A percentile compares a stretch with the other conserved stretches of the same genome.
Conservation (phyloP, 2,797 vertebrate genomes). For the Borostomias antarcticus region DNA sequence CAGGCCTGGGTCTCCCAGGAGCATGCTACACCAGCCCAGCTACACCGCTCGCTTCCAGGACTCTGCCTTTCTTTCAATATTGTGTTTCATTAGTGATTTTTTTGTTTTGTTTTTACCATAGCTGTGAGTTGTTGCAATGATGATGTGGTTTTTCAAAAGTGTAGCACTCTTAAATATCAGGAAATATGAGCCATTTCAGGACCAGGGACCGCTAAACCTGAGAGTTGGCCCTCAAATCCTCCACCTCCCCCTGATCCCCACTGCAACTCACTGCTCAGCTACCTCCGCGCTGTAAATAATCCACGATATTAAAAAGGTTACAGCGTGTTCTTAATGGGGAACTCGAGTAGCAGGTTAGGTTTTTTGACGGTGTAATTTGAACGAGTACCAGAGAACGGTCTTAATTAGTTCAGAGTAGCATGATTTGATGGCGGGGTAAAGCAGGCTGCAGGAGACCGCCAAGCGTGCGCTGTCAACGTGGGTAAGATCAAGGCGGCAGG, state of each 20-base stretch:
- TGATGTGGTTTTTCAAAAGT: no score
- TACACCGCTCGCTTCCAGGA: background rate
- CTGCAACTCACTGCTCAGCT: background rate
- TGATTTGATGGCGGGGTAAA: no score
- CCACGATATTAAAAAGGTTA: background rate
- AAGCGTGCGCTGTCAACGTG: background rate
- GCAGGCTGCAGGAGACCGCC: background rate
- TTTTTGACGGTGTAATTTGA: background rate
- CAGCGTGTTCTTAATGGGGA: background rate
- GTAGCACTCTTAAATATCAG: no score
- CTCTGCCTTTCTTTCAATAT: background rate
- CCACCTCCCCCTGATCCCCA: background rate
- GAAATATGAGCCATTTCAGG: no score
- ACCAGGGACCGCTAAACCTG: no score
- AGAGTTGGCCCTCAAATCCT: background rate
- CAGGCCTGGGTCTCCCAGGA: background rate
- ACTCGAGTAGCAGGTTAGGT: background rate
- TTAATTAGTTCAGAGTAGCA: background rate
- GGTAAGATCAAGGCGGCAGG: no score
- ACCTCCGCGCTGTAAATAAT: background rate
- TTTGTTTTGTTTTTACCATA: no score
- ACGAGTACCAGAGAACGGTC: no score
- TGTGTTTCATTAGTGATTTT: no score
- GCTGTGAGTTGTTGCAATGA: no score
- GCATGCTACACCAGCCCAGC: no score